These are phyloP conservation scores for Girardia tigrina DNA, from an alignment of 2,888 invertebrate genomes.

Conservation along the genomic window DNA sequence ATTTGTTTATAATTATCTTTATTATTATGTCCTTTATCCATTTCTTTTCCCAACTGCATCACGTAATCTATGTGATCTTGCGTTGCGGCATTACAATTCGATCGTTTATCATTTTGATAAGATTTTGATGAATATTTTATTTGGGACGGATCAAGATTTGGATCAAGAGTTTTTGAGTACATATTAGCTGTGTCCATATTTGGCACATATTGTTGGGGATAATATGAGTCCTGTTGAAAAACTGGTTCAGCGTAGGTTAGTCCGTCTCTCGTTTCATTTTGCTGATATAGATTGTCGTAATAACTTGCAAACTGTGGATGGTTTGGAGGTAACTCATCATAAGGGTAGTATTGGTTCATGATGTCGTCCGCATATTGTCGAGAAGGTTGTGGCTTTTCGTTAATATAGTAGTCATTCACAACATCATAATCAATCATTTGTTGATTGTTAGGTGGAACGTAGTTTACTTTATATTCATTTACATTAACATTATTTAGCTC, in stretches of 20 bases:
- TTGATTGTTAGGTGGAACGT: background rate
- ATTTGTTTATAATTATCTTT: background rate
- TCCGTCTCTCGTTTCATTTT: conserved; percentile 4
- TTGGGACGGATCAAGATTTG: background rate
- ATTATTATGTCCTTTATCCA: background rate
- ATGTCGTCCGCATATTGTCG: background rate
- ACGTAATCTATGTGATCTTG: background rate
- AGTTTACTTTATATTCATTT: background rate
- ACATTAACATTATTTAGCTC: conserved; percentile 12
- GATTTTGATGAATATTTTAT: background rate
- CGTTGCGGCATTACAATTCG: background rate
- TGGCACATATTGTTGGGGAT: background rate
- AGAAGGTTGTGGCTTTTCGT: background rate
- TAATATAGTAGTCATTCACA: conserved; percentile 8
- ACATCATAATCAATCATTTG: background rate
- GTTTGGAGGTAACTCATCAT: conserved; percentile 5
- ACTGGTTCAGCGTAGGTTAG: background rate
- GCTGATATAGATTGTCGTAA: conserved; percentile 7
- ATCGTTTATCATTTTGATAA: background rate
- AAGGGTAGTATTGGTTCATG: background rate
- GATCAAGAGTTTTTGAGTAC: background rate
- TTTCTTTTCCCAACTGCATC: background rate
- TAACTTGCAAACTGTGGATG: conserved; percentile 6
- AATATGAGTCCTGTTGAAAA: background rate
- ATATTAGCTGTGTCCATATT: background rate